Conservation (phyloP, 2,113 vertebrate species). For the Paracanthobrama guichenoti region DNA sequence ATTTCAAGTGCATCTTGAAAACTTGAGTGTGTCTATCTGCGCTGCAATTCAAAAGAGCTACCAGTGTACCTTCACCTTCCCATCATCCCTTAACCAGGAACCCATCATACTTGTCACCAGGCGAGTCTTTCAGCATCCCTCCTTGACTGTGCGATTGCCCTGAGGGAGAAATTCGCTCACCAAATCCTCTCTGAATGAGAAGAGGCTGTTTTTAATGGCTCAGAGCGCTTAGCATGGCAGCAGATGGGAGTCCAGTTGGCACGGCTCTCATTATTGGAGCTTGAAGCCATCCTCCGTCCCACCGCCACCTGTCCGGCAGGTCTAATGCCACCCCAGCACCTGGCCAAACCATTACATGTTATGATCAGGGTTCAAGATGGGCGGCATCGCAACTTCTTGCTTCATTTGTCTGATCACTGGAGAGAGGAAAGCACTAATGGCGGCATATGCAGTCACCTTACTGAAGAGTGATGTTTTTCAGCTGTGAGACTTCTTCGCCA, state of each 20-base stretch:
- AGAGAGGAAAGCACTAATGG: constrained; percentile 54
- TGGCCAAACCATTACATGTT: constrained; percentile 70
- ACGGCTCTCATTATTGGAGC: constrained; percentile 71
- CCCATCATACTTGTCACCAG: constrained; percentile 1
- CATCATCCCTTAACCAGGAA: constrained; percentile 28
- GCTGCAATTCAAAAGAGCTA: neutral
- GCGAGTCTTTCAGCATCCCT: constrained; percentile 42
- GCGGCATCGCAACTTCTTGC: constrained; percentile 65
- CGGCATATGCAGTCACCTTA: constrained; percentile 51
- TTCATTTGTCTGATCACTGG: constrained; percentile 58
- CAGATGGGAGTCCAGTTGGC: constrained; percentile 77
- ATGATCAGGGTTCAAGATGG: constrained; percentile 71
- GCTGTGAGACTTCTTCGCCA: neutral
- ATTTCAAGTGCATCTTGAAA: constrained; percentile 8
- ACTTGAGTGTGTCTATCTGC: neutral
- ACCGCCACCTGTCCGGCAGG: constrained; percentile 73
- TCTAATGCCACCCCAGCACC: constrained; percentile 74
- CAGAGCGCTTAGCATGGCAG: constrained; percentile 68
- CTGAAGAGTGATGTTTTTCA: constrained; percentile 40
- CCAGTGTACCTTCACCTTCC: neutral
- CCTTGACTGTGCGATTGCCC: constrained; percentile 35
- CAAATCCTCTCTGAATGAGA: constrained; percentile 61
- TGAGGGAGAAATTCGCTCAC: constrained; percentile 38
- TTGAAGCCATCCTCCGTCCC: constrained; percentile 65
- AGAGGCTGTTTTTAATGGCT: constrained; percentile 71